Conservation (phyloP, 2,113 vertebrate genomes). For the Lanius collurio region DNA sequence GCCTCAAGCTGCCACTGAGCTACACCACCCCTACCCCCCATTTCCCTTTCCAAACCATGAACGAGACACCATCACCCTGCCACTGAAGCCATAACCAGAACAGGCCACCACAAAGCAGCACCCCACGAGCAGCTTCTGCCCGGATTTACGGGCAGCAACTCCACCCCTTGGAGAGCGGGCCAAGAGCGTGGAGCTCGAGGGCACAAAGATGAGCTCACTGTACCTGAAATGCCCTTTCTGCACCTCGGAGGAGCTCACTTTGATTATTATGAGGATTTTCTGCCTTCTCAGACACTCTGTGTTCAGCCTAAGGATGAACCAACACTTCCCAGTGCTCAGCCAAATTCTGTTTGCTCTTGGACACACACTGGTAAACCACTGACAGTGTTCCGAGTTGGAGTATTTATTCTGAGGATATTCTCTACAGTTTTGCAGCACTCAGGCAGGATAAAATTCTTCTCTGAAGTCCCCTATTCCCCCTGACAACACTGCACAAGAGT, state of each 20-base stretch:
- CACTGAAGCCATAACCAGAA: accelerated
- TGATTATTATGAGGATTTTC: neutral
- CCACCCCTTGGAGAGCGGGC: accelerated
- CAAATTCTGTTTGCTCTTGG: neutral
- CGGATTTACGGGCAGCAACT: accelerated
- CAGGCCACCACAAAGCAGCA: neutral
- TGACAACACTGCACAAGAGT: accelerated
- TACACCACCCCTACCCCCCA: no score
- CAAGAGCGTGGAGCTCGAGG: accelerated
- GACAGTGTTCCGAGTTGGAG: accelerated
- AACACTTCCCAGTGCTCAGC: neutral
- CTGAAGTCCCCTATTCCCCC: neutral
- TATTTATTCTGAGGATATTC: neutral
- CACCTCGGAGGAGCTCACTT: neutral
- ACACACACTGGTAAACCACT: neutral
- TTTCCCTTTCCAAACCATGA: neutral
- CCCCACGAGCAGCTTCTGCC: neutral
- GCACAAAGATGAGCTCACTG: neutral
- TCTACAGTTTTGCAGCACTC: neutral
- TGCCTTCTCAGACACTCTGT: neutral
- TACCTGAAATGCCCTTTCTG: neutral
- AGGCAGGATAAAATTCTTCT: neutral
- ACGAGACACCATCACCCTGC: accelerated
- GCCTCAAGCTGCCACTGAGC: neutral
- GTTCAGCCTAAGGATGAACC: neutral